Evolutionary conservation across 2,113 vertebrate species (phyloP).

Genomic region (Pangasianodon gigas): DNA sequence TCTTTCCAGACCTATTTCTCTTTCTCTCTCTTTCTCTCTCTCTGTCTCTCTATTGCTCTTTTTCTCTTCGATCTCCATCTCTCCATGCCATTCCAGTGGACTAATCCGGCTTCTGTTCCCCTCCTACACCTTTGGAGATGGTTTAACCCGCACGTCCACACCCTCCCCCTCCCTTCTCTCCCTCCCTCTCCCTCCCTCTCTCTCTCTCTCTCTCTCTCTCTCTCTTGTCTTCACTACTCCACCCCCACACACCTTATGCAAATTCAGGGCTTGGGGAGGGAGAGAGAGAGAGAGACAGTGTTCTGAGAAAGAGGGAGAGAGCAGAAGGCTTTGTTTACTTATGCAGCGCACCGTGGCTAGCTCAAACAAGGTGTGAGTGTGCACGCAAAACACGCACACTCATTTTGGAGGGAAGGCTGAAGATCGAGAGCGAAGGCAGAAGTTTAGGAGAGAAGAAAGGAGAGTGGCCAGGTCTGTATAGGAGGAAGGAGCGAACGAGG

Average conservation of each 20-base stretch:
- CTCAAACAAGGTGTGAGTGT: constrained; percentile 58
- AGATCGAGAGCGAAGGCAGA: constrained; percentile 52
- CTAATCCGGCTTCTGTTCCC: constrained; percentile 56
- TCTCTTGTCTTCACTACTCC: constrained; percentile 50
- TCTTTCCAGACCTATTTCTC: not conserved
- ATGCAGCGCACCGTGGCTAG: constrained; percentile 65
- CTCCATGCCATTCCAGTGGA: not conserved
- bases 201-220: constrained; percentile 8
- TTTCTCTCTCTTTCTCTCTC: not conserved
- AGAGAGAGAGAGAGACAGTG: constrained; percentile 47
- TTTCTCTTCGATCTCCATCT: not conserved
- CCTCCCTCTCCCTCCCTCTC: constrained; percentile 40
- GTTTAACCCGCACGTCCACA: constrained; percentile 69
- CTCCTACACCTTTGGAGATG: constrained; percentile 68
- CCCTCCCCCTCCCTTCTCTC: constrained; percentile 49
- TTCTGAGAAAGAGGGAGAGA: constrained; percentile 55
- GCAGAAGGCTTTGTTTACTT: constrained; percentile 77
- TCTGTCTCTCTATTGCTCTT: not conserved
- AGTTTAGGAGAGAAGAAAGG: constrained; percentile 51
- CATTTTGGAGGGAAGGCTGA: constrained; percentile 35
- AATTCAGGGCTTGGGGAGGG: constrained; percentile 65
- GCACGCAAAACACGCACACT: constrained; percentile 1
- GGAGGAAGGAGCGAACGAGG: constrained; percentile 52
- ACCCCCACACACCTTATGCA: constrained; percentile 80
- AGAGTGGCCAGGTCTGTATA: constrained; percentile 17